Conservation (phyloP, 1,140 invertebrate genomes). For the Hycleus cichorii region DNA sequence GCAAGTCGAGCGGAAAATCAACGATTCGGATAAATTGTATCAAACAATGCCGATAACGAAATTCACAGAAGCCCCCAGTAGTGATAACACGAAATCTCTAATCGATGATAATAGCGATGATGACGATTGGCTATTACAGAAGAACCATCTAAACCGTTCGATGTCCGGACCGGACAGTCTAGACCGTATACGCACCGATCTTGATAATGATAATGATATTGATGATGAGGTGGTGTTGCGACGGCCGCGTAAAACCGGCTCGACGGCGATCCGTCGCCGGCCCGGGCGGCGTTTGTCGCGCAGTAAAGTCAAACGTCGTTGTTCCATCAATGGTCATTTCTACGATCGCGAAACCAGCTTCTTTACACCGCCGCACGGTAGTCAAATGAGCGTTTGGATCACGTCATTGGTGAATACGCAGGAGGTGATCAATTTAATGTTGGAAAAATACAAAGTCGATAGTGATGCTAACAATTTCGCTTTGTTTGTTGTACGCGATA, state of each 20-base stretch:
- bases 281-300: constrained; percentile 60
- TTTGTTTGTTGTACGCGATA: constrained; percentile 73
- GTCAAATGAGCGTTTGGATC: constrained; percentile 79
- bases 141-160: constrained; percentile 49
- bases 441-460: constrained; percentile 85
- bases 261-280: constrained; percentile 62
- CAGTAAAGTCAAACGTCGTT: constrained; percentile 63
- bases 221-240: constrained; percentile 33
- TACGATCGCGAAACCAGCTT: constrained; percentile 84
- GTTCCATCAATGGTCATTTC: constrained; percentile 83
- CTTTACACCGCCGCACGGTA: constrained; percentile 77
- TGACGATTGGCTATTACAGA: constrained; percentile 26
- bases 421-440: constrained; percentile 76
- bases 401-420: constrained; percentile 71
- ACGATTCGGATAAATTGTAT: constrained; percentile 58
- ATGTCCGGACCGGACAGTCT: constrained; percentile 64
- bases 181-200: constrained; percentile 37
- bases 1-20: constrained; percentile 59
- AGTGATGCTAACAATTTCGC: constrained; percentile 72
- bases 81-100: constrained; percentile 11
- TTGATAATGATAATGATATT: constrained; percentile 32
- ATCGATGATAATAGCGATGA: constrained; percentile 27
- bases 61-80: constrained; percentile 8
- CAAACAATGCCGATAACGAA: constrained; percentile 60
- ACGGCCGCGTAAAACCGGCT: constrained; percentile 49